Evolutionary conservation across 2,113 vertebrate genomes (phyloP), one percentile per base, ranked within the genome.

Genomic region (Dendropsophus ebraccatus): DNA sequence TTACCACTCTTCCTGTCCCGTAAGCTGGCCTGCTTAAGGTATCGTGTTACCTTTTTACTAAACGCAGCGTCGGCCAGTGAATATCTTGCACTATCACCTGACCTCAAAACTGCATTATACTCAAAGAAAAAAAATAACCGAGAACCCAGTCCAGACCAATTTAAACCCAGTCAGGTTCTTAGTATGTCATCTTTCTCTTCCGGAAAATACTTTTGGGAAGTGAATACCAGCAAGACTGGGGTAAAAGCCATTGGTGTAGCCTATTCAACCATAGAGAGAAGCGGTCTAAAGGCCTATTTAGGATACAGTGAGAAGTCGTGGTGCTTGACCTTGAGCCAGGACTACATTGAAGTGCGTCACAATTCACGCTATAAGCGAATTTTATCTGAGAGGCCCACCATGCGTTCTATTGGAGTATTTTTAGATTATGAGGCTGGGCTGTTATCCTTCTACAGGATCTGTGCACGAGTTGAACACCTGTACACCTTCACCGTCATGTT

Each of bases 151-250:
- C 65, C 65, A 35, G 5, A 19, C 14, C 14, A 21, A 30, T 69
- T 69, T 21, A 37, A 69, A 35, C 0, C 65, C 32, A 69, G 65
- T 69, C 65, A 69, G 65, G 65, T 69, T 16, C 30, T 69, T 1
- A 69, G 65, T 21, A 10, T 37, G 5, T 2, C 9, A 19, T 69
- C 65, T 19, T 69, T 69, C 17, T 8, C 30, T n/a, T 35, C 65
- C 12, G 65, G 65, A 21, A 69, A 35, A 69, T 10, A 69, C 65
- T 69, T 69, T 25, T 69, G 65, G 65, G 65, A 69, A 69, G 65
- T 69, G 30, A 17, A 11, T 4, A 69, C 65, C n/a, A 69, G 65
- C 8, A 35, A 37, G 5, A 9, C 7, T 35, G 65, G 65, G 17
- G 30, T 69, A 7, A 69, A 69, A 35, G 65, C 65, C 32, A 5